Evolutionary conservation across 2,888 invertebrate genomes (phyloP).

Genomic region (Hymenopus coronatus): DNA sequence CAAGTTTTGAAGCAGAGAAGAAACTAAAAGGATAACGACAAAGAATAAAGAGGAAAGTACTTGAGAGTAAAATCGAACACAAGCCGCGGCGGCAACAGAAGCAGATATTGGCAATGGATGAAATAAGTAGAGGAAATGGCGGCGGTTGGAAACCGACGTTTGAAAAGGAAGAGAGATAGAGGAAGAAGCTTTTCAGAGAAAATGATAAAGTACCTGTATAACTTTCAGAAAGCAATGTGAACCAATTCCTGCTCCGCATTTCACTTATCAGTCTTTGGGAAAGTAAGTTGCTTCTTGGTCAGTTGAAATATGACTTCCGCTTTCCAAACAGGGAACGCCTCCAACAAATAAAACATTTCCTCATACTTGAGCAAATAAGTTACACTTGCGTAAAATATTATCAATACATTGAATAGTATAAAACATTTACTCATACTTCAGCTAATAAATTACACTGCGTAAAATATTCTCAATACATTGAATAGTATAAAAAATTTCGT

Average conservation of each 20-base stretch:
- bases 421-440: too few species aligned
- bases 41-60: not conserved
- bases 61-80: not conserved
- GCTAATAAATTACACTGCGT: too few species aligned
- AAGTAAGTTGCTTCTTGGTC: not conserved
- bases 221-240: not conserved
- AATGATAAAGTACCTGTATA: not conserved
- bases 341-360: not conserved
- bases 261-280: not conserved
- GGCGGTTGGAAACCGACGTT: not conserved
- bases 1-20: not conserved
- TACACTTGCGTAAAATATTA: too few species aligned
- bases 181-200: not conserved
- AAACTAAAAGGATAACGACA: not conserved
- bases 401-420: too few species aligned
- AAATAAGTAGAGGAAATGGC: not conserved
- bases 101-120: not conserved
- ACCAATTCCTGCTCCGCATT: not conserved
- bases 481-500: too few species aligned
- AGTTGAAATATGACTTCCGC: not conserved
- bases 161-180: not conserved
- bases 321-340: not conserved
- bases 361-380: too few species aligned
- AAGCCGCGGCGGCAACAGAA: not conserved
- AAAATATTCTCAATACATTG: too few species aligned